Evolutionary conservation across 2,888 invertebrate genomes (phyloP), one percentile per base, ranked within the genome.

Genomic region (Acanthosepion esculentum): DNA sequence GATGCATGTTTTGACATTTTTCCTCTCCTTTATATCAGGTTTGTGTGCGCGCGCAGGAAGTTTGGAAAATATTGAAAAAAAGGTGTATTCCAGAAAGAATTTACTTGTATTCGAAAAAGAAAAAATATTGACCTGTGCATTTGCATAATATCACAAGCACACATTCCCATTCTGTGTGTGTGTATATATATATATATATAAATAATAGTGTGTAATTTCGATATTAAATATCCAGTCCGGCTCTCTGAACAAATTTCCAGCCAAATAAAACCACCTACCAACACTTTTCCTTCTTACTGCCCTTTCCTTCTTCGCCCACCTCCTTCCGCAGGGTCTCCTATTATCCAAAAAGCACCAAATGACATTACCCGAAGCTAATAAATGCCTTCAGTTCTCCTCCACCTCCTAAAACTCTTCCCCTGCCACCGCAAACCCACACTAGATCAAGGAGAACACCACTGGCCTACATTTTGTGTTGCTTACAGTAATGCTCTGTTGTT

Each of bases 281-380:
- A n/a, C n/a, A 78, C 78, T n/a, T 78, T 78, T 78, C n/a, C n/a
- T 78, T 78, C 78, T 78, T n/a, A 78, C 78, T 78, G 78, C 78
- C n/a, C 15, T 23, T n/a, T 33, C 12, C 12, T 23, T 12, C 23
- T 12, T 10, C 26, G 26, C 29, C 78, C 78, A 8, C 23, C 10
- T 55, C 20, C 59, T 23, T 20, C 1, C 10, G 33, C n/a, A 33
- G 78, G n/a, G 15, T 78, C 78, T 78, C 78, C 78, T 78, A 78
- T 78, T 78, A 78, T 78, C n/a, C 78, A 78, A 78, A 78, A 78
- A n/a, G 78, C 78, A 78, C 78, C n/a, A 78, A 78, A 78, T 78
- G 78, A 78, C 78, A n/a, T 78, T 78, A 78, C 78, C 78, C 78
- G 10, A 29, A 78, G 78, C 78, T 78, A 78, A 78, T 78, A 78